Base-by-base conservation (phyloP, 2,888 invertebrate species). In the Drosophila setosimentum region DNA sequence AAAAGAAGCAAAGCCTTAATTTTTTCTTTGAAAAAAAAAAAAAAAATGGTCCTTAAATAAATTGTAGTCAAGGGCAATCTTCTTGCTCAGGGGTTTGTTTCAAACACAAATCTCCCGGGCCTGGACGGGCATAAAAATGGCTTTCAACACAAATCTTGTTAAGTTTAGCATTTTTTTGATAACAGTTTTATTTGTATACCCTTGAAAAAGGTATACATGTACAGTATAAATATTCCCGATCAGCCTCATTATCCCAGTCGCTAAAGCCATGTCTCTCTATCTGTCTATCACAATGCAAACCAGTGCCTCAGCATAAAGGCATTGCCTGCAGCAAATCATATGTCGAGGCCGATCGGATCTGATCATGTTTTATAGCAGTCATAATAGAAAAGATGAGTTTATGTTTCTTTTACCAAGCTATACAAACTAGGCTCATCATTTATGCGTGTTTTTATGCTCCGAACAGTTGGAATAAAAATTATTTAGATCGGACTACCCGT, bases 1-100 rank as follows among this genome's bases (percentile, higher is more conserved):
- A 35, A 53, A 49, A 49, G 54, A 50, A 54, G 48, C 33, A 40
- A 13, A 64, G 35, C 70, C 45, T 27, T 64, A 59, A 71, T 71
- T 54, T 72, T 64, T 49, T 29, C 29, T 51, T 45, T 30, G 16
- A 18, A 29, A 24, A 50, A 55, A 55, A 69, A 60, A 13, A 18
- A 29, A 24, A 50, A 55, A 55, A 69, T 54, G 42, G 58, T 30
- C 27, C 49, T 45, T 55, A 42, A 61, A 21, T 40, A 68, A 69
- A 70, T 70, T 60, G 40, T 33, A 53, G 32, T 53, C 37, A 59
- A 60, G 37, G 32, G 16, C 11, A 33, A 10, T 29, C 30, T 11
- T 4, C 16, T 8, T 29, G 10, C 13, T 5, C 27, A 27, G n/a
- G 16, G 11, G 11, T 3, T 24, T n/a, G 2, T 8, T 30, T 16